These are phyloP conservation scores for Synergus umbraculus DNA, from an alignment of 2,888 invertebrate species.

Conservation along the genomic window DNA sequence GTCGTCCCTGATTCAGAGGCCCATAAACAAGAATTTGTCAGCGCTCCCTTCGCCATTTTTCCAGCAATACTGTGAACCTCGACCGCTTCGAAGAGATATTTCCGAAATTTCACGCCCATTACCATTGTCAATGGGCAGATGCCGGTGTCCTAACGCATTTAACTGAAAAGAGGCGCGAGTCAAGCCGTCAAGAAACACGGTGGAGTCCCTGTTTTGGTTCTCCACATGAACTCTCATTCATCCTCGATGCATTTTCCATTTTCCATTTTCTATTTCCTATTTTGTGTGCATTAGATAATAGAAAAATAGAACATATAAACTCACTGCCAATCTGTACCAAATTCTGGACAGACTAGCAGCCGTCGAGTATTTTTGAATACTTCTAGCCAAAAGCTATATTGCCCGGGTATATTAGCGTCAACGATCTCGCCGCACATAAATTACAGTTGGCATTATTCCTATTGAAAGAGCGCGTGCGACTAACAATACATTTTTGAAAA, in stretches of 20 bases:
- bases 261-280: conserved; percentile 35
- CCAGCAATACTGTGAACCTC: conserved; percentile 43
- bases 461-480: conserved; percentile 7
- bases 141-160: conserved; percentile 57
- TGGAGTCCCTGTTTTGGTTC: conserved; percentile 50
- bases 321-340: conserved; percentile 16
- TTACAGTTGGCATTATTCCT: neutral
- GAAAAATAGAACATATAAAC: neutral
- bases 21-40: conserved; percentile 74
- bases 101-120: conserved; percentile 76
- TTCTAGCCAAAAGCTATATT: neutral
- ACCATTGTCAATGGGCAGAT: conserved; percentile 73
- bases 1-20: conserved; percentile 50
- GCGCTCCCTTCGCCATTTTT: conserved; percentile 59
- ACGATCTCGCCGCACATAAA: conserved; percentile 14
- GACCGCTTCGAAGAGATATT: conserved; percentile 63
- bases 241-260: conserved; percentile 46
- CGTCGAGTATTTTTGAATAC: conserved; percentile 30
- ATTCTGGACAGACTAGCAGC: neutral
- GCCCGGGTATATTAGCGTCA: conserved; percentile 4
- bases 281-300: neutral
- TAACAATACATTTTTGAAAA: neutral
- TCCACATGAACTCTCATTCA: conserved; percentile 40
- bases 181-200: conserved; percentile 50
- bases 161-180: conserved; percentile 63